These are phyloP conservation scores for Crossoptilon crossoptilon DNA, from an alignment of 2,797 vertebrate genomes.

Conservation along the genomic window DNA sequence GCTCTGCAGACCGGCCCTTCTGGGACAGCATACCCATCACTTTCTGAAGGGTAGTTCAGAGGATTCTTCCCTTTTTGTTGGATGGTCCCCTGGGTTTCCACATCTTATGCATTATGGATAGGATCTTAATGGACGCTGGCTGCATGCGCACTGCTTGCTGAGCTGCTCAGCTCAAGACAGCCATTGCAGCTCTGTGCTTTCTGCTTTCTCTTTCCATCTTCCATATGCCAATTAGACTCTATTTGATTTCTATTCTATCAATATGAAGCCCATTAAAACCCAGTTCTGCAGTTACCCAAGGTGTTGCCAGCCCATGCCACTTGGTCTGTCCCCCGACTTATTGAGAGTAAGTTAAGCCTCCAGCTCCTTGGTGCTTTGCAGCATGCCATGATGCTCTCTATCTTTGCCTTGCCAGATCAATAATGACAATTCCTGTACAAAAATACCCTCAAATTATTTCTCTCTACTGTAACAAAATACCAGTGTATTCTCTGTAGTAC, in stretches of 20 bases:
- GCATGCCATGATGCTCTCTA: rapidly evolving
- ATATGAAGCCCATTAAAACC: constrained; percentile 68
- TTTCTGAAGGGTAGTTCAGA: constrained; percentile 27
- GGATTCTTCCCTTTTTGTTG: constrained; percentile 33
- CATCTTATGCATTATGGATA: constrained; percentile 51
- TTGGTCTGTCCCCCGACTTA: neutral
- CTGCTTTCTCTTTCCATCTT: neutral
- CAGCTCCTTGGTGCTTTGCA: neutral
- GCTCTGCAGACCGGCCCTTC: constrained; percentile 17
- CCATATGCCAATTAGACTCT: constrained; percentile 59
- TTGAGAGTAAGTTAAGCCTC: neutral
- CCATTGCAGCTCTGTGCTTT: neutral
- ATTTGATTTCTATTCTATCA: constrained; percentile 65
- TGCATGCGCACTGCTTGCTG: neutral
- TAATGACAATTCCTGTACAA: neutral
- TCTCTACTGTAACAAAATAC: neutral
- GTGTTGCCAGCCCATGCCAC: neutral
- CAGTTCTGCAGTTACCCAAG: constrained; percentile 10
- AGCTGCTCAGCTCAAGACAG: constrained; percentile 9
- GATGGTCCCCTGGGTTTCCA: neutral
- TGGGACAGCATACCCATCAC: neutral
- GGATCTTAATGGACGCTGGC: constrained; percentile 61
- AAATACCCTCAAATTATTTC: neutral
- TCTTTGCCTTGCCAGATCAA: neutral
- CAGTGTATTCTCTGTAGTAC: neutral